Base-by-base conservation (phyloP, 1,140 invertebrate species). In the Holcopasites calliopsidis region DNA sequence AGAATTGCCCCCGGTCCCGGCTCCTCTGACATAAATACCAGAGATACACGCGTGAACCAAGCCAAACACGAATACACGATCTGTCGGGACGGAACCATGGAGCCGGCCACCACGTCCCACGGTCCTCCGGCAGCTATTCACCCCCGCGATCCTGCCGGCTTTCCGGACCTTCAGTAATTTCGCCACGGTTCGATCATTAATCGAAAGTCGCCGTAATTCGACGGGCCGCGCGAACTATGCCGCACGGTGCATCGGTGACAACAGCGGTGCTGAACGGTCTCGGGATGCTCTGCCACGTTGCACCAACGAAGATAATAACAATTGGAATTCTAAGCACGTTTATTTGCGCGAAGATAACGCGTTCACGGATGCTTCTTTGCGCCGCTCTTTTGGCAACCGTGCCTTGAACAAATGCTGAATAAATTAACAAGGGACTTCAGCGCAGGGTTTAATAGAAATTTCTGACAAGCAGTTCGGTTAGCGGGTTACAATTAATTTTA, bases 21-120 rank as follows among this genome's bases (percentile, higher is more conserved):
- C 35, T 31, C 18, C 42, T 58, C 33, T 68, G 73, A 68, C 73
- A 75, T 69, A 69, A 68, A 68, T 75, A 75, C 64, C 65, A 75
- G 61, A 28, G 57, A 57, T 74, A 75, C 52, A 75, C 73, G 54
- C 65, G 65, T 75, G 64, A 42, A 75, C 35, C 33, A 38, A 50
- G 28, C 5, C 35, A 35, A 49, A 70, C n/a, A 23, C 52, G n/a
- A 16, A 55, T 33, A 7, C 31, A 54, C 50, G 55, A 74, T 74
- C n/a, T 61, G 26, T 66, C 49, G 61, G 18, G 23, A 31, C 18
- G 21, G 26, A 54, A 35, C 65, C 42, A 49, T 40, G 73, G 55
- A 42, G 13, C 18, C 28, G 23, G 18, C 21, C 33, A 2, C 50
- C 49, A 21, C 38, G 47, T 61, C 33, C 42, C 69, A 72, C 47